Percentiles rank a stretch among this genome's conserved stretches.
These are phyloP conservation scores for Metaphire vulgaris DNA, from an alignment of 1,140 invertebrate genomes.

Conservation along the genomic window DNA sequence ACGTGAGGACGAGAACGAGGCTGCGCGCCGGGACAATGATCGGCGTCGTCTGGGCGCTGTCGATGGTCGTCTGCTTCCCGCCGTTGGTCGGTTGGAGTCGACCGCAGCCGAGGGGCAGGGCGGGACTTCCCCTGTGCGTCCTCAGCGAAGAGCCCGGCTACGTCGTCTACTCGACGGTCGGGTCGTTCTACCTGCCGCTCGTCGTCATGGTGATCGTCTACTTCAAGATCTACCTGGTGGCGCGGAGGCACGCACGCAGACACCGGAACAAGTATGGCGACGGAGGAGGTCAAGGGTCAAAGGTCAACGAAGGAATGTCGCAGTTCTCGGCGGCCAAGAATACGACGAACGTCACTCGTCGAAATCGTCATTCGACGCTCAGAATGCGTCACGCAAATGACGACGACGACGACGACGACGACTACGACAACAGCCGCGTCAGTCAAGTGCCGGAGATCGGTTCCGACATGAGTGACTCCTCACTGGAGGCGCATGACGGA, in stretches of 20 bases:
- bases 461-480: neutral
- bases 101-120: constrained; percentile 48
- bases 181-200: constrained; percentile 57
- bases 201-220: constrained; percentile 56
- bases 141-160: constrained; percentile 54
- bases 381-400: neutral
- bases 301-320: neutral
- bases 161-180: constrained; percentile 47
- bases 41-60: constrained; percentile 84
- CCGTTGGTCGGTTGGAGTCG: constrained; percentile 93
- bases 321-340: neutral
- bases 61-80: constrained; percentile 90
- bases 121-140: constrained; percentile 47
- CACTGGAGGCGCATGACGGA: neutral
- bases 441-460: neutral
- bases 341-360: neutral
- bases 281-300: too few species aligned
- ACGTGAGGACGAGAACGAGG: constrained; percentile 85
- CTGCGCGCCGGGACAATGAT: constrained; percentile 86
- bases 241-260: constrained; percentile 25
- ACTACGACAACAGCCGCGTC: neutral
- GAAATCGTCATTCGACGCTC: neutral
- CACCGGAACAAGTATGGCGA: constrained; percentile 15
- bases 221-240: constrained; percentile 44
- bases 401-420: too few species aligned